A percentile compares a stretch with the other conserved stretches of the same genome.
Evolutionary conservation across 2,888 invertebrate genomes (phyloP).

Genomic region (Chrysomela aeneicollis): DNA sequence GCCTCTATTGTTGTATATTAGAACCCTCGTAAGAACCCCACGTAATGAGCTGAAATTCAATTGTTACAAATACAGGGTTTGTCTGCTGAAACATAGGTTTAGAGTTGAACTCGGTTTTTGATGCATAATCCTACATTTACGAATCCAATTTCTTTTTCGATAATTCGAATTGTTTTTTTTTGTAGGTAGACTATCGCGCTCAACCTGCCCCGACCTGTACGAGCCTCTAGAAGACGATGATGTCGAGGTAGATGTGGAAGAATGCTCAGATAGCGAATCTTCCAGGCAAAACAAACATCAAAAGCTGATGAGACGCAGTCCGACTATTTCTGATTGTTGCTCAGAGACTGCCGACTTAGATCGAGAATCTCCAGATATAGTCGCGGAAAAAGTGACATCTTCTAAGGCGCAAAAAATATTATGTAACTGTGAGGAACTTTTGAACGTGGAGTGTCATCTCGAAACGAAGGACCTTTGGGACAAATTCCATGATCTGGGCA

Average conservation of each 20-base stretch:
- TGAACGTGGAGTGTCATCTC: slow-evolving; percentile 74
- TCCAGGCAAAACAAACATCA: slow-evolving; percentile 46
- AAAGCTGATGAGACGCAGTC: slow-evolving; percentile 52
- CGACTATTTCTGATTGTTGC: slow-evolving; percentile 58
- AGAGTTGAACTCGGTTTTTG: too few relatives aligned
- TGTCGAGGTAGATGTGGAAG: slow-evolving; percentile 68
- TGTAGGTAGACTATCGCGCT: slow-evolving; percentile 49
- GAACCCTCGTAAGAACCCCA: too few relatives aligned
- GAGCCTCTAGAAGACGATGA: slow-evolving; percentile 64
- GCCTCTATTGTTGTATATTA: too few relatives aligned
- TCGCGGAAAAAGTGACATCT: slow-evolving; percentile 51
- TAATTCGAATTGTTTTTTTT: background rate
- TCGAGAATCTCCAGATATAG: slow-evolving; percentile 57
- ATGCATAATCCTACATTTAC: too few relatives aligned
- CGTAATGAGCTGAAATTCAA: too few relatives aligned
- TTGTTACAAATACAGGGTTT: too few relatives aligned
- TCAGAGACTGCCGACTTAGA: slow-evolving; percentile 58
- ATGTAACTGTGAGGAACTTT: slow-evolving; percentile 72
- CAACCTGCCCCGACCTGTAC: slow-evolving; percentile 61
- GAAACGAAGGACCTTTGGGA: slow-evolving; percentile 86
- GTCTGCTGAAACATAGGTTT: too few relatives aligned
- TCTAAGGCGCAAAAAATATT: slow-evolving; percentile 61
- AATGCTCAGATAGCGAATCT: slow-evolving; percentile 67
- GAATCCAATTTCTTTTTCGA: too few relatives aligned
- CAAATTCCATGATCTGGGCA: slow-evolving; percentile 79